Conservation (phyloP, 2,797 vertebrate genomes). For the Microcaecilia unicolor region DNA sequence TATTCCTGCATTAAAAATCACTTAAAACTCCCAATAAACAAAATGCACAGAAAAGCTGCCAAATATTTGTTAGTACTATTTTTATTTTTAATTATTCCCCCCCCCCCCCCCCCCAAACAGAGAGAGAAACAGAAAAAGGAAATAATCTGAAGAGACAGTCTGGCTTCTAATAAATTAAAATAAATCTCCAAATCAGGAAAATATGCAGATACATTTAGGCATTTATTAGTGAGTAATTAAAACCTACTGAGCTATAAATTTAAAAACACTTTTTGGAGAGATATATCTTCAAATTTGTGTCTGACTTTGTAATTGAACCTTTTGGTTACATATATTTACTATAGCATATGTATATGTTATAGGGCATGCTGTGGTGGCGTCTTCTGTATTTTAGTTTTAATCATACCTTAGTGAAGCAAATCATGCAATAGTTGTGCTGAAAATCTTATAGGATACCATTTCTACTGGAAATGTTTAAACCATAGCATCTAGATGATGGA, state of each 20-base stretch:
- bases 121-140: not conserved
- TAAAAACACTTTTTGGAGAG: conserved; percentile 3
- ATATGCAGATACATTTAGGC: conserved; percentile 6
- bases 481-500: too few relatives aligned
- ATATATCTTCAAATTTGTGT: not conserved
- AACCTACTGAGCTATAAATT: conserved; percentile 17
- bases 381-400: too few relatives aligned
- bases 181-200: conserved; percentile 16
- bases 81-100: conserved; percentile 50
- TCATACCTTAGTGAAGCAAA: too few relatives aligned
- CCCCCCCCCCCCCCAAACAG: too few relatives aligned
- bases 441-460: too few relatives aligned
- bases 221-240: conserved; percentile 31
- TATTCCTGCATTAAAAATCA: conserved; percentile 54
- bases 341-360: too few relatives aligned
- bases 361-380: too few relatives aligned
- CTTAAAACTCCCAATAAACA: too few relatives aligned
- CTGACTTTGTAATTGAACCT: too few relatives aligned
- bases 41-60: conserved; percentile 23
- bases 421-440: too few relatives aligned
- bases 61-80: conserved; percentile 24
- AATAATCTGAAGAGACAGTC: conserved; percentile 7
- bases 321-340: too few relatives aligned
- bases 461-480: too few relatives aligned
- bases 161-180: conserved; percentile 17